phyloP scores from a whole-genome alignment of 2,888 invertebrate species.

The Hypena proboscidalis region DNA sequence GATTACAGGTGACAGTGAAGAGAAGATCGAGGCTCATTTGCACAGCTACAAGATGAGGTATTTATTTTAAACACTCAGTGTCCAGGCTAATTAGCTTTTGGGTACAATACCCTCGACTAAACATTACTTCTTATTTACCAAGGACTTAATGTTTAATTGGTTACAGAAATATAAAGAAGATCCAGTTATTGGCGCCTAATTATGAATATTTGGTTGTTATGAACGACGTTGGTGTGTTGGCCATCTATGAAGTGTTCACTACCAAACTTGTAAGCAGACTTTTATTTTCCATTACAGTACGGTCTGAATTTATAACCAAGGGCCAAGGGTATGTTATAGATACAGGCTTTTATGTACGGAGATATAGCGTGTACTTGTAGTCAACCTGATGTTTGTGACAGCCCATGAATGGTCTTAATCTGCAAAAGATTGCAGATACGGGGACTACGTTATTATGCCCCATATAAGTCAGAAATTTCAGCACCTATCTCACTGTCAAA shows the following conservation, averaged over 20 bases:
- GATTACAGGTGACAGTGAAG: slow-evolving; percentile 62
- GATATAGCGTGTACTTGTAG: too few relatives aligned
- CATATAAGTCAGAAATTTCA: too few relatives aligned
- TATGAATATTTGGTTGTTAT: slow-evolving; percentile 60
- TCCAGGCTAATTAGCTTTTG: neutral
- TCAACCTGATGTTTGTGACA: too few relatives aligned
- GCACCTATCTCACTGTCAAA: too few relatives aligned
- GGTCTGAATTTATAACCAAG: too few relatives aligned
- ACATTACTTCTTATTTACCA: neutral
- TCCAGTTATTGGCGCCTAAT: slow-evolving; percentile 71
- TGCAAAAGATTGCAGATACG: too few relatives aligned
- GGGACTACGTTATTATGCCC: too few relatives aligned
- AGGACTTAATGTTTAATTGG: neutral
- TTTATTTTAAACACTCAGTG: neutral
- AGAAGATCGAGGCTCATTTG: slow-evolving; percentile 58
- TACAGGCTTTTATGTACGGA: too few relatives aligned
- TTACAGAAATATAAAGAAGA: slow-evolving; percentile 64
- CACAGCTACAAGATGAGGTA: slow-evolving; percentile 72
- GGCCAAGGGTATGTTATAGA: too few relatives aligned
- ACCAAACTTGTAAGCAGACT: slow-evolving; percentile 58
- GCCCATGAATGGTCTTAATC: too few relatives aligned
- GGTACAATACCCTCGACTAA: too few relatives aligned
- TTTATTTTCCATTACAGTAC: neutral
- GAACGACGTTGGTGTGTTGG: slow-evolving; percentile 57
- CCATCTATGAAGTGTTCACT: slow-evolving; percentile 60